Conservation (phyloP, 2,888 invertebrate genomes). For the Tachina fera region DNA sequence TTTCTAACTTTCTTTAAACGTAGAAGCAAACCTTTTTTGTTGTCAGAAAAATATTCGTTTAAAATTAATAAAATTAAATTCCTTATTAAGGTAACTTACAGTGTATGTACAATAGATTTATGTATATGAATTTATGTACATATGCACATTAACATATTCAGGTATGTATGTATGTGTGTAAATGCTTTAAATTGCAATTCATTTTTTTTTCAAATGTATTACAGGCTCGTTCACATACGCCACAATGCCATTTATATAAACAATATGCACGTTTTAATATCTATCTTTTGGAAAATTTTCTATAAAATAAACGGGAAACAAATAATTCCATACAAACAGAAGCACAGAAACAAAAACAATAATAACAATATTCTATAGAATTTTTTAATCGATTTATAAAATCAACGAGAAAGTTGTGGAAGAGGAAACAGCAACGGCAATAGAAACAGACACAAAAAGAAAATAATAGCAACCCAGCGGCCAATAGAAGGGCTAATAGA, state of each 20-base stretch:
- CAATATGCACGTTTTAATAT: constrained; percentile 22
- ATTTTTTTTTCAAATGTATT: not conserved
- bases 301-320: constrained; percentile 40
- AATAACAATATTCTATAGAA: constrained; percentile 21
- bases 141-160: too few species aligned
- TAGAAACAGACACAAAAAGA: constrained; percentile 23
- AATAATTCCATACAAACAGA: not conserved
- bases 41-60: too few species aligned
- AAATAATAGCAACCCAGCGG: not conserved
- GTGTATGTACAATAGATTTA: too few species aligned
- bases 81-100: too few species aligned
- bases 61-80: too few species aligned
- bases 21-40: too few species aligned
- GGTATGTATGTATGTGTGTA: not conserved
- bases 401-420: constrained; percentile 8
- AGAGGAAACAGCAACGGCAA: constrained; percentile 41
- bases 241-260: constrained; percentile 23
- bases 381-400: constrained; percentile 28
- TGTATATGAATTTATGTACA: too few species aligned
- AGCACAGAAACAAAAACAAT: not conserved
- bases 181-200: constrained; percentile 8
- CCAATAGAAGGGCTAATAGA: constrained; percentile 18
- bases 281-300: constrained; percentile 48
- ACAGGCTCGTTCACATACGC: not conserved
- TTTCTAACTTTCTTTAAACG: too few species aligned